Conservation (phyloP, 2,113 vertebrate species). For the Marcusenius ussheri region DNA sequence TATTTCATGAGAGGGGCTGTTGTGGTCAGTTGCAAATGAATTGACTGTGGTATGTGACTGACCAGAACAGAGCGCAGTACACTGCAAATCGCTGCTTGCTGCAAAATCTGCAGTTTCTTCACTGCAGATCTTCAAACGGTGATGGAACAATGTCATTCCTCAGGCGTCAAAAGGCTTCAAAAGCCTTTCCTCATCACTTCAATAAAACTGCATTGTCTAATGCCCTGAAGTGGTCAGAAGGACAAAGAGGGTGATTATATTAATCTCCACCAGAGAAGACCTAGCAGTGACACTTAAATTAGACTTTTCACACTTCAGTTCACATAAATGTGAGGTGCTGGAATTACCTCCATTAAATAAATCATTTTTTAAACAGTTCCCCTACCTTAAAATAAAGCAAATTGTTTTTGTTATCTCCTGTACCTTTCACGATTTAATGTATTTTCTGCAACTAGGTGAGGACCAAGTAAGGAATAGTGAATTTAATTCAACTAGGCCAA, state of each 20-base stretch:
- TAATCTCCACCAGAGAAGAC: not conserved
- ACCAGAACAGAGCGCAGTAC: not conserved
- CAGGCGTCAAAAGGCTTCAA: not conserved
- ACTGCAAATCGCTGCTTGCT: not conserved
- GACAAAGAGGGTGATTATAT: constrained; percentile 2
- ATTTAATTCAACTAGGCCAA: not conserved
- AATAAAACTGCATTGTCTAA: not conserved
- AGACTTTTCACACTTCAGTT: constrained; percentile 22
- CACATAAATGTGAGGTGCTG: constrained; percentile 17
- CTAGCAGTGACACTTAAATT: constrained; percentile 12
- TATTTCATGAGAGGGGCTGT: constrained; percentile 62
- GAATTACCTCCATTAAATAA: constrained; percentile 19
- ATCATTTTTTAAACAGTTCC: constrained; percentile 16
- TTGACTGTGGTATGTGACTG: constrained; percentile 35
- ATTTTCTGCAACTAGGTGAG: not conserved
- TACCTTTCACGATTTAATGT: not conserved
- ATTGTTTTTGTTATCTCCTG: constrained; percentile 13
- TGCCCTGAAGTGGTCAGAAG: not conserved
- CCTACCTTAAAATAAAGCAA: constrained; percentile 17
- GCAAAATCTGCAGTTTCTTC: not conserved
- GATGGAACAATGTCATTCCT: not conserved
- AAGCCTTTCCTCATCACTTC: not conserved
- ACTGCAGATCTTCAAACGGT: not conserved
- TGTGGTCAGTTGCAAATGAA: constrained; percentile 71
- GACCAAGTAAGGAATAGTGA: not conserved